Conservation (phyloP, 2,888 invertebrate species). For the Lacanobia oleracea region DNA sequence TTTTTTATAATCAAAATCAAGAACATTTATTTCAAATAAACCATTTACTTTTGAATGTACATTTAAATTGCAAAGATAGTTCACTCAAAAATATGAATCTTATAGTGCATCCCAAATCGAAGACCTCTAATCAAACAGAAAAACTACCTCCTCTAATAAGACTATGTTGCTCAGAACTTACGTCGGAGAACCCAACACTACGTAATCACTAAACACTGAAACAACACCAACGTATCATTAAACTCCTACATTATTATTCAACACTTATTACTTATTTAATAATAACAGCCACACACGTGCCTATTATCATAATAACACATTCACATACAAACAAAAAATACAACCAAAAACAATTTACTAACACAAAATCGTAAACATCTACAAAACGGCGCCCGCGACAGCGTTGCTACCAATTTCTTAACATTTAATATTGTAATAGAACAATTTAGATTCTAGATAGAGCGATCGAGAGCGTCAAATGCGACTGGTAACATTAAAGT, state of each 20-base stretch:
- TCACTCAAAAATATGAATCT: too few species aligned
- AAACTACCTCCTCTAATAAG: neutral
- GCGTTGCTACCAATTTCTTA: conserved; percentile 64
- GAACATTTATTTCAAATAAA: too few species aligned
- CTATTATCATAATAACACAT: conserved; percentile 41
- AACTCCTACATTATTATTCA: conserved; percentile 23
- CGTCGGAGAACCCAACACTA: neutral
- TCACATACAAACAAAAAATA: conserved; percentile 37
- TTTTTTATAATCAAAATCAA: too few species aligned
- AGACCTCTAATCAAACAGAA: too few species aligned
- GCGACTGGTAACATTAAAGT: conserved; percentile 75
- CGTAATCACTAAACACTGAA: neutral
- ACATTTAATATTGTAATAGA: conserved; percentile 70
- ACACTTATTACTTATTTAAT: conserved; percentile 23
- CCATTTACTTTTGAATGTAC: too few species aligned
- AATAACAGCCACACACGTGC: conserved; percentile 28
- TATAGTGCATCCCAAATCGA: too few species aligned
- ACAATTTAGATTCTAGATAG: conserved; percentile 78
- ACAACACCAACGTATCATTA: conserved; percentile 20
- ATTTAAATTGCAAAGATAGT: too few species aligned
- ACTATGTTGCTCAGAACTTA: neutral
- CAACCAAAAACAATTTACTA: conserved; percentile 49
- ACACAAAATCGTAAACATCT: conserved; percentile 45
- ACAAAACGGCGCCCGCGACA: conserved; percentile 18
- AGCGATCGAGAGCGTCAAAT: conserved; percentile 80